Evolutionary conservation across 1,140 invertebrate genomes (phyloP).

Genomic region (Thrips palmi): DNA sequence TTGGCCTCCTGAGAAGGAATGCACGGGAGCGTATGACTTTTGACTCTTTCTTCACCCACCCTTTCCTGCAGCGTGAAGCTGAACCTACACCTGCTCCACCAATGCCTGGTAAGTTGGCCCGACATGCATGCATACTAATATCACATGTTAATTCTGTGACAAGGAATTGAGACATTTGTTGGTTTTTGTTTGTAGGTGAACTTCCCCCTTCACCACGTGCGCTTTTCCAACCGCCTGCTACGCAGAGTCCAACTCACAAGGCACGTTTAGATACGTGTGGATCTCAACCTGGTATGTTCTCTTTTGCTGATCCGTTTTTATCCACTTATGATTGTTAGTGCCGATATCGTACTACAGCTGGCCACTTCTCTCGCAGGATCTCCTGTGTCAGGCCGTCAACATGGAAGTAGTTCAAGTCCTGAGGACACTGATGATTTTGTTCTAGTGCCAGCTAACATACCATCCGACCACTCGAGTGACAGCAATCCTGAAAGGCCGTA

Average conservation of each 20-base stretch:
- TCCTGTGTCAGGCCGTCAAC: slow-evolving; percentile 20
- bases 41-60: slow-evolving; percentile 84
- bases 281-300: too few relatives aligned
- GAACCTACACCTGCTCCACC: slow-evolving; percentile 12
- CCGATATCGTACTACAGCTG: too few relatives aligned
- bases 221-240: slow-evolving; percentile 10
- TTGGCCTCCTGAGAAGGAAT: slow-evolving; percentile 77
- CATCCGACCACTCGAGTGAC: too few relatives aligned
- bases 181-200: slow-evolving; percentile 22
- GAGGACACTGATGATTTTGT: slow-evolving; percentile 69
- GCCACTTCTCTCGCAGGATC: slow-evolving; percentile 23
- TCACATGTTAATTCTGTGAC: background rate
- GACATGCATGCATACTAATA: too few relatives aligned
- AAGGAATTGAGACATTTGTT: too few relatives aligned
- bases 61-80: slow-evolving; percentile 55
- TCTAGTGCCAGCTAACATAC: slow-evolving; percentile 55
- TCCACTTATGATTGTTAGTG: too few relatives aligned
- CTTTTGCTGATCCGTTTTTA: too few relatives aligned
- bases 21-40: slow-evolving; percentile 90
- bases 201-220: slow-evolving; percentile 24
- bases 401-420: slow-evolving; percentile 36
- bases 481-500: slow-evolving; percentile 18
- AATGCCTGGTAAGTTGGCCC: slow-evolving; percentile 10
- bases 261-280: too few relatives aligned
- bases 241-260: slow-evolving; percentile 1